Base-by-base conservation (phyloP, 2,888 invertebrate genomes). In the Rhogogaster chlorosoma region DNA sequence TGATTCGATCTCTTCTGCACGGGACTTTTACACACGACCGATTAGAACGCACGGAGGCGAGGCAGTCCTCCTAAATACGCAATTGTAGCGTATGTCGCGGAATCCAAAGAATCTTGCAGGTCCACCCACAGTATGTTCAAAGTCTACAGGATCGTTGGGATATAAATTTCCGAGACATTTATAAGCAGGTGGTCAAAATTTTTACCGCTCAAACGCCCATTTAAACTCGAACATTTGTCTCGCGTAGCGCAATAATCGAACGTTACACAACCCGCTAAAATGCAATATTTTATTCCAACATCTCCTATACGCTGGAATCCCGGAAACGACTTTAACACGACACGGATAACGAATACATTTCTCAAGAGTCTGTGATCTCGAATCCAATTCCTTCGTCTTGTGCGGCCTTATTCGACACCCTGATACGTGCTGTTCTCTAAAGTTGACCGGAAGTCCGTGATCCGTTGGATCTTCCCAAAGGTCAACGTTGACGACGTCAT, bases 221-320 rank as follows among this genome's bases (percentile, higher is more conserved):
- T 61, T 80, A 38, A 22, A 80, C 61, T 15, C 22, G 36, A 57
- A 80, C 80, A 80, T 80, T 57, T 80, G 38, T 80, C 80, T 80
- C 61, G 38, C 22, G 80, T 61, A 61, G 57, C 61, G 80, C 80
- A 80, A 61, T 80, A 80, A 80, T 80, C 80, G 61, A 80, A 61
- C 61, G 53, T 53, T 77, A 9, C 29, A 73, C 38, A 73, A 42
- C 71, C 36, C 12, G 71, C 36, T 73, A 42, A 77, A 77, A 77
- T 77, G 80, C 80, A 80, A 80, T 80, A 80, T 80, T 61, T 80
- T 80, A 61, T 61, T 61, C 57, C 80, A 80, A 80, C 80, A 80
- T 61, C 57, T 57, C 80, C 57, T 57, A 15, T 45, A 36, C 57
- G 26, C 36, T 38, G 38, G 80, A 80, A 80, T 80, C 57, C 26